Conservation (phyloP, 2,797 vertebrate species). For the Poecilia wingei region DNA sequence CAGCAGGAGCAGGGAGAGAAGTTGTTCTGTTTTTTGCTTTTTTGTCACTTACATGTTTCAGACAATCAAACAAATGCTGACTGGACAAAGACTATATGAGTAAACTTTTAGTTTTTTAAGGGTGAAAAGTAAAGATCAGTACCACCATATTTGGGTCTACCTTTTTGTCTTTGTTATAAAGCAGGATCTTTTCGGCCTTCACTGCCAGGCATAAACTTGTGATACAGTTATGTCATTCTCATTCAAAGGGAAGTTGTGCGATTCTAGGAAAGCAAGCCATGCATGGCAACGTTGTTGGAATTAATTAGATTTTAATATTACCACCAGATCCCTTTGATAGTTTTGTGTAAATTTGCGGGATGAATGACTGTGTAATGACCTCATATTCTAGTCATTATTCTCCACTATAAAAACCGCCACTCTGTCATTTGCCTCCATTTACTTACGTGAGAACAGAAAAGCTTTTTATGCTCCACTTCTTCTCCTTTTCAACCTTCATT, state of each 20-base stretch:
- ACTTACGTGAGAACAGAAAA: slow-evolving; percentile 47
- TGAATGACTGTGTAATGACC: slow-evolving; percentile 51
- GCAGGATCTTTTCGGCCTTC: slow-evolving; percentile 10
- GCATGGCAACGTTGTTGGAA: slow-evolving; percentile 24
- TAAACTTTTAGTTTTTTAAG: not conserved
- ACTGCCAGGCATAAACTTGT: slow-evolving; percentile 16
- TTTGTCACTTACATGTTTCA: not conserved
- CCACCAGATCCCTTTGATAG: slow-evolving; percentile 20
- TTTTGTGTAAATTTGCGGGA: slow-evolving; percentile 37
- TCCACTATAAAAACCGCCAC: slow-evolving; percentile 40
- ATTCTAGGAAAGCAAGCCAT: slow-evolving; percentile 5
- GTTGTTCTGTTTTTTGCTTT: no score
- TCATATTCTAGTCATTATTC: slow-evolving; percentile 55
- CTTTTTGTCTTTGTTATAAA: not conserved
- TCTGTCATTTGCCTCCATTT: slow-evolving; percentile 51
- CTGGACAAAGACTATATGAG: not conserved
- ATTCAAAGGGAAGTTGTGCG: slow-evolving; percentile 5
- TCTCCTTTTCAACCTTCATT: slow-evolving; percentile 5
- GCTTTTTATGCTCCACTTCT: not conserved
- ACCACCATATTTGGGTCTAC: not conserved
- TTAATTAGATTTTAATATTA: slow-evolving; percentile 46
- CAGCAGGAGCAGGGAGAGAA: no score
- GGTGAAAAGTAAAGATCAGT: not conserved
- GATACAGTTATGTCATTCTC: slow-evolving; percentile 16
- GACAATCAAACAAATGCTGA: not conserved